Percentiles rank a stretch among this genome's conserved stretches.
phyloP scores from a whole-genome alignment of 2,797 vertebrate genomes.

The Arnoldichthys spilopterus region DNA sequence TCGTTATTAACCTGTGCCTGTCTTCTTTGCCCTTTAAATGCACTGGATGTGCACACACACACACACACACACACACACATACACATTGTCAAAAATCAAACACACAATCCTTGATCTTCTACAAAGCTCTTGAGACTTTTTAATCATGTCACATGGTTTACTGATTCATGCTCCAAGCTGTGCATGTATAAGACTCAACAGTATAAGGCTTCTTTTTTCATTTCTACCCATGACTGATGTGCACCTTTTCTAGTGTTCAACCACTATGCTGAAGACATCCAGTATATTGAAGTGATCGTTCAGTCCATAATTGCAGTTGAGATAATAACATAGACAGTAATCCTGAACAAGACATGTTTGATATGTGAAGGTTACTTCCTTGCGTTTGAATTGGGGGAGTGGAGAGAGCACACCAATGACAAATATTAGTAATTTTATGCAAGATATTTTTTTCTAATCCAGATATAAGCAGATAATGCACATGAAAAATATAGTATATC shows the following conservation, averaged over 20 bases:
- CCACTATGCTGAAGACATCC: neutral
- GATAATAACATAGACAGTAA: too few relatives aligned
- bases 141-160: slow-evolving; percentile 6
- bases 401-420: too few relatives aligned
- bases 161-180: slow-evolving; percentile 8
- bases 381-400: too few relatives aligned
- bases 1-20: slow-evolving; percentile 6
- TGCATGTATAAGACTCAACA: slow-evolving; percentile 19
- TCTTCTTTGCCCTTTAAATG: neutral
- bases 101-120: slow-evolving; percentile 28
- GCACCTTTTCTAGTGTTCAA: neutral
- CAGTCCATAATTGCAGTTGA: neutral
- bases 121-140: slow-evolving; percentile 10
- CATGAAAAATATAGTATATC: too few relatives aligned
- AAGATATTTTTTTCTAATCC: too few relatives aligned
- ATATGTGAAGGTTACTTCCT: too few relatives aligned
- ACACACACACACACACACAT: slow-evolving; percentile 2
- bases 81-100: neutral
- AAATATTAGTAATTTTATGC: too few relatives aligned
- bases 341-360: too few relatives aligned
- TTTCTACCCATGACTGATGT: neutral
- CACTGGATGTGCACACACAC: neutral
- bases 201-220: neutral
- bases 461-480: too few relatives aligned
- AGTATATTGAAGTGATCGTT: neutral